Evolutionary conservation across 1,140 invertebrate genomes (phyloP), one percentile per base, ranked within the genome.

Genomic region (Chironomus tepperi): DNA sequence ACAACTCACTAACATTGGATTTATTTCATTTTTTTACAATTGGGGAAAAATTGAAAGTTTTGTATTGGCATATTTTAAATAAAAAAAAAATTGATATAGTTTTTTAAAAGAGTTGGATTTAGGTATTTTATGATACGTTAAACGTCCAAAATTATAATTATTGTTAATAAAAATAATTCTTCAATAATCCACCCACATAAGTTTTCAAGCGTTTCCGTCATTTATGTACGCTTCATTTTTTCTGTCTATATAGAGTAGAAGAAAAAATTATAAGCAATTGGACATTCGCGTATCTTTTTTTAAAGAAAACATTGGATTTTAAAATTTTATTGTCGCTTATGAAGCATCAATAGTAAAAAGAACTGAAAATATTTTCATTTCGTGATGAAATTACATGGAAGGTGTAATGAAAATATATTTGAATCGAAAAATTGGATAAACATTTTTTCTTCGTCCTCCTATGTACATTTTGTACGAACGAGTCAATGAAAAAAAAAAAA

Each of bases 251-350:
- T n/a, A 34, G 24, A 34, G 1, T 5, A 34, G 47, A n/a, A 57
- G 47, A 57, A 57, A 57, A 57, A 57, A n/a, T 15, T 57, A 3
- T n/a, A 34, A 34, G 24, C 15, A 57, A 57, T 57, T 12, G 47
- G 47, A 57, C 47, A 57, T 57, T 57, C 47, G 47, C 47, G n/a
- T 57, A n/a, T 57, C n/a, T 57, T 57, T 57, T 57, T n/a, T 12
- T 15, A n/a, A 57, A 15, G n/a, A 57, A 57, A 57, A 57, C 47
- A 57, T 57, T 57, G 3, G 15, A 12, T 57, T 57, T 57, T 57
- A 57, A 57, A 57, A 15, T 2, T 15, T 57, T 57, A 57, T 9
- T 5, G 15, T n/a, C n/a, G n/a, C n/a, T n/a, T n/a, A n/a, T n/a
- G n/a, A n/a, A n/a, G n/a, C n/a, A n/a, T n/a, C n/a, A n/a, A n/a